These are phyloP conservation scores for Grantiella picta DNA, from an alignment of 2,113 vertebrate species.

Conservation along the genomic window DNA sequence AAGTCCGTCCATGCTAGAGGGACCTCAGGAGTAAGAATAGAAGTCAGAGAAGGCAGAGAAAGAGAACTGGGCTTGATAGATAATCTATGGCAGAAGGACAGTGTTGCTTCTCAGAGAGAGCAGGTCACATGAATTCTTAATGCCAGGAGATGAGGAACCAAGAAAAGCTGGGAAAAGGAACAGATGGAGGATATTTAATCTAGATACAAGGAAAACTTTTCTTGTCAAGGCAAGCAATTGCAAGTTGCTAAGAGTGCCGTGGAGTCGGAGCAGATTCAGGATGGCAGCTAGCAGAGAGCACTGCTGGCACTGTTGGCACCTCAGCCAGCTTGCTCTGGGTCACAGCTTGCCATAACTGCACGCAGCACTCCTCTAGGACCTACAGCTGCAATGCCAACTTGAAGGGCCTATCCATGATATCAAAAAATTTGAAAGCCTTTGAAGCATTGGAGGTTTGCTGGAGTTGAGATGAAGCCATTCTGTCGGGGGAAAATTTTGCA, in stretches of 20 bases:
- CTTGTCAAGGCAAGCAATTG: neutral
- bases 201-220: neutral
- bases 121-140: neutral
- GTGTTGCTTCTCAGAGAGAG: neutral
- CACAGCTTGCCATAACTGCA: neutral
- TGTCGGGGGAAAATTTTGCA: neutral
- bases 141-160: neutral
- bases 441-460: neutral
- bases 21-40: neutral
- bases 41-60: neutral
- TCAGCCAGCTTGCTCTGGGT: neutral
- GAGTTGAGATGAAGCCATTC: neutral
- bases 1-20: neutral
- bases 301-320: neutral
- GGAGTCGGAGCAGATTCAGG: accelerated
- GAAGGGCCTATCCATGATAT: accelerated
- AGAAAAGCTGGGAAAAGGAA: neutral
- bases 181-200: neutral
- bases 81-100: neutral
- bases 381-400: neutral
- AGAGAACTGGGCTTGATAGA: neutral
- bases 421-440: neutral
- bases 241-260: neutral
- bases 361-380: neutral
- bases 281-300: neutral